phyloP scores from a whole-genome alignment of 2,797 vertebrate genomes.

The Pantherophis vulpinus region DNA sequence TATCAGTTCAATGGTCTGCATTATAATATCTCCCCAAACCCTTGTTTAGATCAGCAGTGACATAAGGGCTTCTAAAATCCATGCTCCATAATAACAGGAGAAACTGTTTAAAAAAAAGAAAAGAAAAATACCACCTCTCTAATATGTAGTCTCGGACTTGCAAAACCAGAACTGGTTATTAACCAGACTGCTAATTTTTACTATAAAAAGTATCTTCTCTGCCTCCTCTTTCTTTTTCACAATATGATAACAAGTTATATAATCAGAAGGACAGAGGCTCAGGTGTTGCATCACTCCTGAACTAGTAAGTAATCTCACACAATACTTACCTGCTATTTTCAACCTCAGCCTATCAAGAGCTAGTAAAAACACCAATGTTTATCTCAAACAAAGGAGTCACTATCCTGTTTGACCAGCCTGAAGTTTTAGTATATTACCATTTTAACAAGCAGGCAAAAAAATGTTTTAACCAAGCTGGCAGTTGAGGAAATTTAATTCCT shows the following conservation, averaged over 20 bases:
- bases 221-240: not conserved
- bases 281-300: not conserved
- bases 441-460: not conserved
- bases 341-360: not conserved
- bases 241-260: not conserved
- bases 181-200: not conserved
- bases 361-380: not conserved
- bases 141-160: not conserved
- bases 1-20: conserved; percentile 52
- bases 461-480: not conserved
- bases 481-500: not conserved
- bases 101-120: conserved; percentile 5
- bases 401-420: not conserved
- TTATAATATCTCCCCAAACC: conserved; percentile 46
- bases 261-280: not conserved
- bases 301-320: not conserved
- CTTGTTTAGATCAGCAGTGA: conserved; percentile 45
- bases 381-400: not conserved
- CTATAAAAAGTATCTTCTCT: not conserved
- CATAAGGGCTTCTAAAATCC: conserved; percentile 37
- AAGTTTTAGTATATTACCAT: not conserved
- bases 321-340: not conserved
- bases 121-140: not conserved
- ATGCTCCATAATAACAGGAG: conserved; percentile 4
- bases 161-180: not conserved